Evolutionary conservation across 2,888 invertebrate species (phyloP).

Genomic region (Oligia fasciuncula): DNA sequence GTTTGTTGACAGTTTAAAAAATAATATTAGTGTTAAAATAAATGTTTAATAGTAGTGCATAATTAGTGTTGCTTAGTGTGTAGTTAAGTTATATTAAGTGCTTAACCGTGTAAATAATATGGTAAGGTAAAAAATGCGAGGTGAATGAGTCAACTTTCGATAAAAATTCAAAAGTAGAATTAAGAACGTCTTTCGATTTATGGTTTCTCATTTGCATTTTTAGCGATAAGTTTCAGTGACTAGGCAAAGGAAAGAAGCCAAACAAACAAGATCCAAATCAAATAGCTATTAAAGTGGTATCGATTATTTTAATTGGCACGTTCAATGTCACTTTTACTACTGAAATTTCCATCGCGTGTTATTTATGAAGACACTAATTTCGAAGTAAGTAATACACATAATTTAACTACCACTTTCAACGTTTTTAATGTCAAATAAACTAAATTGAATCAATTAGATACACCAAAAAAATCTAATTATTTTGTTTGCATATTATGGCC

Average conservation of each 20-base stretch:
- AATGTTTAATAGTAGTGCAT: slow-evolving; percentile 48
- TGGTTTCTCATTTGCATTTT: slow-evolving; percentile 19
- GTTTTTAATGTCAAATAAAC: slow-evolving; percentile 39
- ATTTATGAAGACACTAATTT: slow-evolving; percentile 54
- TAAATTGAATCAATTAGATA: slow-evolving; percentile 46
- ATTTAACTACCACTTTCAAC: slow-evolving; percentile 12
- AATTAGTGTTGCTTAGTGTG: slow-evolving; percentile 48
- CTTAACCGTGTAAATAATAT: slow-evolving; percentile 64
- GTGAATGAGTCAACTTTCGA: slow-evolving; percentile 45
- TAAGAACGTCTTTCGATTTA: slow-evolving; percentile 9
- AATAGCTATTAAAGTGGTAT: slow-evolving; percentile 51
- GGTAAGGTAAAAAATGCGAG: slow-evolving; percentile 72
- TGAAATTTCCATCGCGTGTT: slow-evolving; percentile 37
- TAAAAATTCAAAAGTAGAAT: slow-evolving; percentile 27
- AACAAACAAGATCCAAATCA: slow-evolving; percentile 48
- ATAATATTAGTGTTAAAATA: slow-evolving; percentile 54
- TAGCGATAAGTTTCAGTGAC: background rate
- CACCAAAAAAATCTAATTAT: background rate
- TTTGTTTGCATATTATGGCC: slow-evolving; percentile 2
- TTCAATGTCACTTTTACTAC: slow-evolving; percentile 59
- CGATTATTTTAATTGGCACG: slow-evolving; percentile 58
- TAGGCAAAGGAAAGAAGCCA: slow-evolving; percentile 29
- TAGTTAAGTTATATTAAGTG: slow-evolving; percentile 61
- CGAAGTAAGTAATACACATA: slow-evolving; percentile 32
- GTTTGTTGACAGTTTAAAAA: slow-evolving; percentile 68